Percentiles rank a stretch among this genome's conserved stretches.
These are phyloP conservation scores for Marmota flaviventris DNA, from an alignment of 2,113 vertebrate genomes.

Conservation along the genomic window DNA sequence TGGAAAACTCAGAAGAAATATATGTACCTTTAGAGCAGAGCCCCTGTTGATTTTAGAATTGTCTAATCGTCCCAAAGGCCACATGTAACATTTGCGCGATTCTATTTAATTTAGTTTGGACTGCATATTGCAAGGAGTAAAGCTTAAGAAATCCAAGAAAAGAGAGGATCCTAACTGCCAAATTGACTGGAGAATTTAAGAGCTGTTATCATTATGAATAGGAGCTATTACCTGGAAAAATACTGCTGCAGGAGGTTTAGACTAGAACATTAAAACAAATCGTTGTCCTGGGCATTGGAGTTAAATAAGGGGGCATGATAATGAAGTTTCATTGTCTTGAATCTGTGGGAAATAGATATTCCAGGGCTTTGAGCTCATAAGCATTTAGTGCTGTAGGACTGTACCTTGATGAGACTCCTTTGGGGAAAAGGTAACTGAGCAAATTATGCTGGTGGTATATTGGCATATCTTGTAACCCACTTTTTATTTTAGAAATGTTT, in stretches of 20 bases:
- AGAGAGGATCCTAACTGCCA: background rate
- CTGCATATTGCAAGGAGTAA: background rate
- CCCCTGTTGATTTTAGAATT: conserved; percentile 29
- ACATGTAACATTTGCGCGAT: background rate
- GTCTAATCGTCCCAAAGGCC: background rate
- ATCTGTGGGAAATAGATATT: conserved; percentile 64
- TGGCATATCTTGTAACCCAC: conserved; percentile 85
- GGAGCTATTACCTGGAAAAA: conserved; percentile 66
- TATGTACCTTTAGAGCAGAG: conserved; percentile 36
- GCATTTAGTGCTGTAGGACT: conserved; percentile 11
- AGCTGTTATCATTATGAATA: conserved; percentile 68
- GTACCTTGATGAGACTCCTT: conserved; percentile 72
- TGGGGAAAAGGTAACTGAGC: conserved; percentile 82
- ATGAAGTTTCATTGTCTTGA: conserved; percentile 66
- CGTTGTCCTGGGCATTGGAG: conserved; percentile 51
- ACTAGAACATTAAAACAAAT: conserved; percentile 73
- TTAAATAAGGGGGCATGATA: conserved; percentile 71
- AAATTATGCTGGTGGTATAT: conserved; percentile 82
- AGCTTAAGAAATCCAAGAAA: conserved; percentile 43
- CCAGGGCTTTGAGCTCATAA: background rate
- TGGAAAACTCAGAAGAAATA: conserved; percentile 55
- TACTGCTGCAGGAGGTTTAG: conserved; percentile 65
- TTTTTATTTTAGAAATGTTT: conserved; percentile 90
- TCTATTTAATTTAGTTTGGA: background rate
- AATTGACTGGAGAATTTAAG: conserved; percentile 64